phyloP scores from a whole-genome alignment of 2,797 vertebrate species.

The Etheostoma perlongum region DNA sequence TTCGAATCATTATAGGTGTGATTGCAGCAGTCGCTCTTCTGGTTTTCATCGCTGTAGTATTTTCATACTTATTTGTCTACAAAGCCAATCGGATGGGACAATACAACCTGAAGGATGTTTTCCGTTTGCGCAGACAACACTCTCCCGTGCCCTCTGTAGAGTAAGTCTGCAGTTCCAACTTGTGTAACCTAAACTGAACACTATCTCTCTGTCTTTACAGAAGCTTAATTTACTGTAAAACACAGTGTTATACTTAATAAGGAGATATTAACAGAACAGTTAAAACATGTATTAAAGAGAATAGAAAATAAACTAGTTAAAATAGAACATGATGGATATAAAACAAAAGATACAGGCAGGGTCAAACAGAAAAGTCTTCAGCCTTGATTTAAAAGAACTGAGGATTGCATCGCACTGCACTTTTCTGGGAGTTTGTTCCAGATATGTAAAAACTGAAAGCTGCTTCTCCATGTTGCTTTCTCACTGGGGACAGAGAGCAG shows the following conservation, averaged over 20 bases:
- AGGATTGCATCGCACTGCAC: no score
- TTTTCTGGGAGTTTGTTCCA: no score
- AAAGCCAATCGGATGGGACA: conserved; percentile 7
- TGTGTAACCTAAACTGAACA: background rate
- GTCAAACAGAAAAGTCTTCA: no score
- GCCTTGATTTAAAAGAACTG: no score
- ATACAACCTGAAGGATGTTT: conserved; percentile 46
- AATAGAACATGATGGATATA: no score
- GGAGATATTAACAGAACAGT: background rate
- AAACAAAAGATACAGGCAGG: no score
- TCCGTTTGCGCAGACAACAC: rapidly evolving
- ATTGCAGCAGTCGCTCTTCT: rapidly evolving
- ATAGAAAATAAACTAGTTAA: no score
- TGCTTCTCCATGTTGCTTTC: no score
- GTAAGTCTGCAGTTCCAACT: background rate
- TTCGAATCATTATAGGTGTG: rapidly evolving
- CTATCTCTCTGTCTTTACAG: background rate
- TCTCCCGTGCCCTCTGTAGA: background rate
- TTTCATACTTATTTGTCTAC: rapidly evolving
- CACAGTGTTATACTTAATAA: background rate
- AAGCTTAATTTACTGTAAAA: background rate
- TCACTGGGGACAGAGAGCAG: no score
- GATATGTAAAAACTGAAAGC: no score
- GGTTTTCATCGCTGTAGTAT: rapidly evolving
- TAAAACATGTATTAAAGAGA: no score